Conservation (phyloP, 2,797 vertebrate genomes). For the Peromyscus melanophrys region DNA sequence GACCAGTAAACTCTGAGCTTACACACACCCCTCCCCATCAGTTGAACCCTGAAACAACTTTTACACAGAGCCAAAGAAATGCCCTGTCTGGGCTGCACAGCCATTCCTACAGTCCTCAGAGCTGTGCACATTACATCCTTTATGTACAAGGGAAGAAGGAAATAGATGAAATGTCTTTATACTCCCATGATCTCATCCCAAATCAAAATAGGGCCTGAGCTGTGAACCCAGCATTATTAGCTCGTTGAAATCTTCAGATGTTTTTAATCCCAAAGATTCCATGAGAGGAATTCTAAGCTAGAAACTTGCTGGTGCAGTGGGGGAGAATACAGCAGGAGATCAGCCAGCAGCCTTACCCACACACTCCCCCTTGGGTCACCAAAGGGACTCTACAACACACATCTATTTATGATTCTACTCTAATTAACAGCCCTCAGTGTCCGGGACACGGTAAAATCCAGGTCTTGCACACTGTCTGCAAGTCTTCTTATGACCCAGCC, state of each 20-base stretch:
- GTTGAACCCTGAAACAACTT: not conserved
- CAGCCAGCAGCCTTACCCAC: not conserved
- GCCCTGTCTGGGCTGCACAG: not conserved
- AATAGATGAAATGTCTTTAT: not conserved
- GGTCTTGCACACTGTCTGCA: not conserved
- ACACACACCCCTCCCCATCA: not conserved
- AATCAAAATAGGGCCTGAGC: not conserved
- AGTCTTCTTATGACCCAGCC: not conserved
- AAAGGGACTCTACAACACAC: not conserved
- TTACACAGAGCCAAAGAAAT: conserved; percentile 49
- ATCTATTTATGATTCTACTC: not conserved
- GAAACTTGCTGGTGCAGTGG: not conserved
- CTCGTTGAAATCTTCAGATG: not conserved
- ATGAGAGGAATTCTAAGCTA: not conserved
- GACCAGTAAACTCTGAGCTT: not conserved
- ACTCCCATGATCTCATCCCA: not conserved
- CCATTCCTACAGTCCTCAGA: not conserved
- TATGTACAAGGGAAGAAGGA: not conserved
- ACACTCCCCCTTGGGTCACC: not conserved
- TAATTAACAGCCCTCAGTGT: not conserved
- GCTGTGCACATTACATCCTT: rapidly evolving
- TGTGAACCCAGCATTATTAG: not conserved
- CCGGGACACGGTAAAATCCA: not conserved
- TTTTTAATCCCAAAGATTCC: not conserved
- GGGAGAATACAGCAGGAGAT: not conserved